Percentiles rank a stretch among this genome's conserved stretches.
Conservation (phyloP, 2,888 invertebrate genomes). For the Lacanobia wlatinum region DNA sequence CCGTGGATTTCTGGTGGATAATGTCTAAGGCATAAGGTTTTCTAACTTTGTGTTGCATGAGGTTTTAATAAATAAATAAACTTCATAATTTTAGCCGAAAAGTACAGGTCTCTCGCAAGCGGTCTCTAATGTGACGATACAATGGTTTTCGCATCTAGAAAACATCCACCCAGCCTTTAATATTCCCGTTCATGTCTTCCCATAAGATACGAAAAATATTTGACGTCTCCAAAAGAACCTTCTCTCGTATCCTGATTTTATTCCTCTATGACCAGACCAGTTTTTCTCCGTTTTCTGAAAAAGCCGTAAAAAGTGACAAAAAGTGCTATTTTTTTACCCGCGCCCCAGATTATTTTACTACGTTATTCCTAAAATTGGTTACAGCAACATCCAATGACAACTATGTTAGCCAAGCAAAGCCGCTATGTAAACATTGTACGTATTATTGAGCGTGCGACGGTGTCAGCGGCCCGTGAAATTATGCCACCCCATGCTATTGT, state of each 20-base stretch:
- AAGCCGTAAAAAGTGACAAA: not conserved
- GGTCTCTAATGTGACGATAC: no score
- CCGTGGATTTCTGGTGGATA: no score
- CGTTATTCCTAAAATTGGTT: slow-evolving; percentile 25
- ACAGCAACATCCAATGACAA: slow-evolving; percentile 38
- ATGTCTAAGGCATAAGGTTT: no score
- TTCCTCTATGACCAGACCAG: not conserved
- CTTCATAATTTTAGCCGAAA: no score
- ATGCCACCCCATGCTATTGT: slow-evolving; percentile 82
- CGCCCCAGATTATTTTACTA: slow-evolving; percentile 2
- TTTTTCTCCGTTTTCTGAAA: not conserved
- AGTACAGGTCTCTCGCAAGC: no score
- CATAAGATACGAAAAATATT: not conserved
- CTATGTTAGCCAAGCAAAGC: slow-evolving; percentile 68
- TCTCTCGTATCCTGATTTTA: not conserved
- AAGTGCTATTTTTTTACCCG: not conserved
- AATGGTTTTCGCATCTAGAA: no score
- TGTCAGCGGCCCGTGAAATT: slow-evolving; percentile 85
- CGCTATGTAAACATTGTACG: slow-evolving; percentile 81
- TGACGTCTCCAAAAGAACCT: not conserved
- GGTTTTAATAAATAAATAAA: no score
- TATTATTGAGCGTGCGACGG: slow-evolving; percentile 82
- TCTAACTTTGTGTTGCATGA: no score
- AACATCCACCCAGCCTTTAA: not conserved
- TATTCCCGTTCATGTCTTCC: not conserved